Evolutionary conservation across 2,797 vertebrate species (phyloP), one percentile per base, ranked within the genome.

Genomic region (Prunella strophiata): DNA sequence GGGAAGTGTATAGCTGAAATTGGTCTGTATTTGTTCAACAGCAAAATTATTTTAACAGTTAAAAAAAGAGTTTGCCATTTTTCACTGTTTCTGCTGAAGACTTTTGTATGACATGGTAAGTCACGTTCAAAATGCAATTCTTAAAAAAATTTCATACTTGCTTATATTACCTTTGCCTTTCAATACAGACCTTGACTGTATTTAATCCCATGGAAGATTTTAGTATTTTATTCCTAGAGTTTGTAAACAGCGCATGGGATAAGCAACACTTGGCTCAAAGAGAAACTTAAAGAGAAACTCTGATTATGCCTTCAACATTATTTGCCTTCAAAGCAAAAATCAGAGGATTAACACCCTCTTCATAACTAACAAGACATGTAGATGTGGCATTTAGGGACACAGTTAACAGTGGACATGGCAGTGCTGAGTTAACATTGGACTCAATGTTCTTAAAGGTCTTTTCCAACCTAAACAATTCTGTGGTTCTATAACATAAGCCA

Each of bases 401-500:
- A 2, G 25, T 52, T 72, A 80, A 63, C 6, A 4, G 29, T 63
- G 65, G 50, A 50, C 45, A 55, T 85, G 40, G 50, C 36, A 52
- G 22, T 25, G 29, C 29, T 36, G 42, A 59, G 26, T 72, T 80
- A 84, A 72, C 3, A 29, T 16, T 88, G 65, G 20, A 70, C 21
- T 45, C 23, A 2, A 74, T 61, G 52, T 55, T 82, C 62, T 74
- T 65, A 74, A 68, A 81, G 42, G 65, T 84, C 50, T 76, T 90
- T 90, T 80, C 59, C 74, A 81, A 68, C 32, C 30, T 63, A 63
- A 90, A 81, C 8, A 6, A 77, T 68, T 92, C 74, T 50, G 43
- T 32, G 74, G 74, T 51, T 88, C 87, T 68, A 4, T 68, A 92
- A 62, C 65, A 66, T 86, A 91, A 95, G 70, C 83, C 87, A 94